Percentiles rank a stretch among this genome's conserved stretches.
Conservation (phyloP, 1,140 invertebrate species). For the Leptinotarsa undecemlineata region DNA sequence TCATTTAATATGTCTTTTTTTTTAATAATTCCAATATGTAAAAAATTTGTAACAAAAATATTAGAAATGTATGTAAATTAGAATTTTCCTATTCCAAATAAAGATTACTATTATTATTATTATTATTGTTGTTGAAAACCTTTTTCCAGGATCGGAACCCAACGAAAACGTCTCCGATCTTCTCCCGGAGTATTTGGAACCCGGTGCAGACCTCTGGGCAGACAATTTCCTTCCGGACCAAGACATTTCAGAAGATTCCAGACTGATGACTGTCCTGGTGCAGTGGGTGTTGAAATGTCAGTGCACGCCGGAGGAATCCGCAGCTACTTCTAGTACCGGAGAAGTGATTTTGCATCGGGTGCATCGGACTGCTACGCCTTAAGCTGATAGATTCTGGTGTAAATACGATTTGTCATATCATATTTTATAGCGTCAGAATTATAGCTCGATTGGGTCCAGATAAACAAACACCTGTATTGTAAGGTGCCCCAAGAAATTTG, state of each 20-base stretch:
- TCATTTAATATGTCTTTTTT: no score
- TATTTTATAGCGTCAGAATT: conserved; percentile 7
- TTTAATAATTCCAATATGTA: no score
- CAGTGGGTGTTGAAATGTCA: conserved; percentile 53
- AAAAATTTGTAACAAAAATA: no score
- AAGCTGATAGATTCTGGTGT: conserved; percentile 64
- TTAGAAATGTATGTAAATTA: no score
- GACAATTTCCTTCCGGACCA: conserved; percentile 40
- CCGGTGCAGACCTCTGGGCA: conserved; percentile 48
- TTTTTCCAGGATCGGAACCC: conserved; percentile 32
- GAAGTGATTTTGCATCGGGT: conserved; percentile 49
- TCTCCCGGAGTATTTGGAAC: conserved; percentile 50
- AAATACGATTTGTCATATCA: conserved; percentile 4
- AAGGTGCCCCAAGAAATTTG: neutral
- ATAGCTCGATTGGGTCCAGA: neutral
- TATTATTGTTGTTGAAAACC: no score
- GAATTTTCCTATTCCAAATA: no score
- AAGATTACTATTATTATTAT: no score
- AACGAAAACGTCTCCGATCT: conserved; percentile 40
- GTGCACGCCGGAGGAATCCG: conserved; percentile 36
- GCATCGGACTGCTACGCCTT: conserved; percentile 49
- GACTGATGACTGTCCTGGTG: conserved; percentile 44
- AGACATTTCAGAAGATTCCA: conserved; percentile 37
- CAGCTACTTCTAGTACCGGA: conserved; percentile 34
- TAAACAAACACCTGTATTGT: neutral